Base-by-base conservation (phyloP, 2,888 invertebrate genomes). In the Leuctra nigra region DNA sequence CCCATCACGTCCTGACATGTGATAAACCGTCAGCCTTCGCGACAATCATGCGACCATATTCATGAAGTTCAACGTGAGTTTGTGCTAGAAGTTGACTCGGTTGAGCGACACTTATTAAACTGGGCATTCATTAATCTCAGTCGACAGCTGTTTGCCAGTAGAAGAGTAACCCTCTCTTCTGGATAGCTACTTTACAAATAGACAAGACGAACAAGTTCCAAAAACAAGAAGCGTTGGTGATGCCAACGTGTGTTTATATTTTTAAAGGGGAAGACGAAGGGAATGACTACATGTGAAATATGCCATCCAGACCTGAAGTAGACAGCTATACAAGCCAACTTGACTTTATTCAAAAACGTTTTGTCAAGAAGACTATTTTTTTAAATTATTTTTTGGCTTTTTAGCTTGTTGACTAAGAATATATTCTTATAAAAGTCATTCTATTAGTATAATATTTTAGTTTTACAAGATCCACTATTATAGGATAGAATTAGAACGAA, bases 21-120 rank as follows among this genome's bases (percentile, higher is more conserved):
- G n/a, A n/a, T n/a, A n/a, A n/a, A n/a, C n/a, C n/a, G n/a, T n/a
- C n/a, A n/a, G n/a, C n/a, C n/a, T n/a, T n/a, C n/a, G n/a, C n/a
- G n/a, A n/a, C n/a, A n/a, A n/a, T n/a, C n/a, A n/a, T n/a, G n/a
- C n/a, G n/a, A n/a, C n/a, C n/a, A n/a, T n/a, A n/a, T n/a, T n/a
- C n/a, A n/a, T n/a, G n/a, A n/a, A n/a, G n/a, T n/a, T n/a, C n/a
- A n/a, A n/a, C n/a, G n/a, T n/a, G n/a, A n/a, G n/a, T n/a, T n/a
- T n/a, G n/a, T n/a, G n/a, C n/a, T n/a, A n/a, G n/a, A n/a, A n/a
- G n/a, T n/a, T n/a, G n/a, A n/a, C n/a, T n/a, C n/a, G n/a, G n/a
- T n/a, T n/a, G n/a, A n/a, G n/a, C n/a, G 58, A 55, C 58, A 58
- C 58, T 53, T 58, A 58, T 58, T 58, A 58, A 55, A 55, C 58